phyloP scores from a whole-genome alignment of 2,888 invertebrate species.

The Pristionchus exspectatus region DNA sequence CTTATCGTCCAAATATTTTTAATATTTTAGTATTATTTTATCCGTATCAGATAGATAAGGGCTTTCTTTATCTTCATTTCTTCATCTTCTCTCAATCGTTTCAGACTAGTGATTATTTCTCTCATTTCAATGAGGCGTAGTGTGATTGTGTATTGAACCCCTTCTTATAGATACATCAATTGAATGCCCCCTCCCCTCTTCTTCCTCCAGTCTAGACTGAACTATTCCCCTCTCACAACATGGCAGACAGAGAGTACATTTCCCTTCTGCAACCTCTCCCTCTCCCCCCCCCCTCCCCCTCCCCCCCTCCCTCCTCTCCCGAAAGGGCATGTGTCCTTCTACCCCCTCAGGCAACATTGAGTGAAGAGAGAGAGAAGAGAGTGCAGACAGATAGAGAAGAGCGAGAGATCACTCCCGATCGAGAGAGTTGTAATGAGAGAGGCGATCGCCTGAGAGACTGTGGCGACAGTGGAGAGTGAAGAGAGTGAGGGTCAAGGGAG shows the following conservation, averaged over 20 bases:
- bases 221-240: not conserved
- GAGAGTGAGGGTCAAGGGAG: not conserved
- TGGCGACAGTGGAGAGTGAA: constrained; percentile 14
- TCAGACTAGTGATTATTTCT: not conserved
- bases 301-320: not conserved
- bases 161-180: not conserved
- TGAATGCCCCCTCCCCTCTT: not conserved
- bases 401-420: not conserved
- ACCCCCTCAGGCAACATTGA: constrained; percentile 4
- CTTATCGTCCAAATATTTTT: not conserved
- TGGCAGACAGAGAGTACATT: not conserved
- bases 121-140: not conserved
- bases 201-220: constrained; percentile 17
- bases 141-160: constrained; percentile 2
- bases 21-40: too few species aligned
- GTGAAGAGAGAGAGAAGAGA: constrained; percentile 33
- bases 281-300: constrained; percentile 2
- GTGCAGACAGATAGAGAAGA: constrained; percentile 16
- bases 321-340: constrained; percentile 39
- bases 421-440: constrained; percentile 39
- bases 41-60: not conserved
- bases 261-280: constrained; percentile 1
- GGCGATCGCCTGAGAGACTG: constrained; percentile 8
- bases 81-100: not conserved
- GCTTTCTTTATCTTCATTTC: not conserved